Conservation (phyloP, 2,797 vertebrate genomes). For the Manis pentadactyla region DNA sequence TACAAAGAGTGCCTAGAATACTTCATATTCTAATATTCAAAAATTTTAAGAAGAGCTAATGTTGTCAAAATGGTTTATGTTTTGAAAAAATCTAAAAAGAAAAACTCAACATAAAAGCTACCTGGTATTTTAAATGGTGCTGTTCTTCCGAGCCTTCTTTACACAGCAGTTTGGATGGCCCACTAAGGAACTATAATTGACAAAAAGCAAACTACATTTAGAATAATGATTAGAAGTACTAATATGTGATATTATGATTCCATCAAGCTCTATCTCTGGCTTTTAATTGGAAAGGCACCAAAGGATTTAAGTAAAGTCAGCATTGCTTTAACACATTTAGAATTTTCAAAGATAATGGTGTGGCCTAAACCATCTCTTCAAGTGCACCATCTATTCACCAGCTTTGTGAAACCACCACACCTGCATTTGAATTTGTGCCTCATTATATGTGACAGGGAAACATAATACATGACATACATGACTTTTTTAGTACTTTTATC, state of each 20-base stretch:
- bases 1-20: not conserved
- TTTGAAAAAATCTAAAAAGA: slow-evolving; percentile 30
- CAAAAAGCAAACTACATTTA: slow-evolving; percentile 56
- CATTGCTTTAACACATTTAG: slow-evolving; percentile 29
- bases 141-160: slow-evolving; percentile 46
- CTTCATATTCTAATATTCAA: slow-evolving; percentile 7
- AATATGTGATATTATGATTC: slow-evolving; percentile 49
- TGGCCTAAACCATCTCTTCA: not conserved
- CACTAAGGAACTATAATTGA: slow-evolving; percentile 58
- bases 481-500: not conserved
- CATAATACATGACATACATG: not conserved
- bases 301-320: slow-evolving; percentile 22
- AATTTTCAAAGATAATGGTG: not conserved
- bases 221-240: slow-evolving; percentile 63
- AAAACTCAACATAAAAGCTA: slow-evolving; percentile 31
- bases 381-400: not conserved
- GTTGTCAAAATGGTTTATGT: slow-evolving; percentile 38
- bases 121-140: slow-evolving; percentile 9
- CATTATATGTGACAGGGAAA: not conserved
- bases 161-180: slow-evolving; percentile 22
- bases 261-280: slow-evolving; percentile 42
- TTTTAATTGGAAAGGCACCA: slow-evolving; percentile 49
- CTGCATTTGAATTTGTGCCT: not conserved
- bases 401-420: not conserved
- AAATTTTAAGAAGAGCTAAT: not conserved